Evolutionary conservation across 1,140 invertebrate species (phyloP).

Genomic region (Wiebesia pumilae): DNA sequence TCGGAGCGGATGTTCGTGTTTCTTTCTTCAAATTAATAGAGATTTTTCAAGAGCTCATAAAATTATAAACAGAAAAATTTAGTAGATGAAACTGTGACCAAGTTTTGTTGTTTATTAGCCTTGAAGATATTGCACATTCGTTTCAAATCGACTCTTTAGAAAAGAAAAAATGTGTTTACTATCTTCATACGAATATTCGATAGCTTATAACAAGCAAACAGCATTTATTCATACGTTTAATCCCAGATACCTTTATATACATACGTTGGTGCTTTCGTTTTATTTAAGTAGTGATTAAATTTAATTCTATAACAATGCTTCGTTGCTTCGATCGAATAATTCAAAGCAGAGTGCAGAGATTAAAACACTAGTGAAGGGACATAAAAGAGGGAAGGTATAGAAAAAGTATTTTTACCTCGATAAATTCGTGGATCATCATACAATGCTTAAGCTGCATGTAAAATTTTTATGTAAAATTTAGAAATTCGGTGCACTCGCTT

Average conservation of each 20-base stretch:
- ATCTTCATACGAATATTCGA: neutral
- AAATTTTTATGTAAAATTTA: conserved; percentile 37
- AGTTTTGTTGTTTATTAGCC: neutral
- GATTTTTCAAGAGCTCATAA: too few relatives aligned
- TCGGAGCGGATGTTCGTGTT: too few relatives aligned
- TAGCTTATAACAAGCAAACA: neutral
- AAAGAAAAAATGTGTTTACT: neutral
- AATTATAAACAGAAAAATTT: neutral
- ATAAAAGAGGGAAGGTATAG: conserved; percentile 25
- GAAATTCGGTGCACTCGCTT: neutral
- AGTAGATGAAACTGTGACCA: neutral
- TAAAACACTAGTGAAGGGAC: conserved; percentile 26
- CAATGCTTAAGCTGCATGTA: conserved; percentile 18
- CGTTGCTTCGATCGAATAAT: conserved; percentile 43
- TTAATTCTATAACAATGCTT: conserved; percentile 42
- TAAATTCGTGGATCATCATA: conserved; percentile 56
- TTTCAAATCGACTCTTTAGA: neutral
- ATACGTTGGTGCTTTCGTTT: neutral
- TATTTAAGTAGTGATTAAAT: conserved; percentile 30
- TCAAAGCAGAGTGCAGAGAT: conserved; percentile 48
- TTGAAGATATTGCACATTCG: too few relatives aligned
- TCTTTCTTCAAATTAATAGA: too few relatives aligned
- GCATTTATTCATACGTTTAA: neutral
- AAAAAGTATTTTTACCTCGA: conserved; percentile 40
- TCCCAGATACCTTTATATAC: conserved; percentile 7